Evolutionary conservation across 2,888 invertebrate genomes (phyloP).

Genomic region (Harpalus rufipes): DNA sequence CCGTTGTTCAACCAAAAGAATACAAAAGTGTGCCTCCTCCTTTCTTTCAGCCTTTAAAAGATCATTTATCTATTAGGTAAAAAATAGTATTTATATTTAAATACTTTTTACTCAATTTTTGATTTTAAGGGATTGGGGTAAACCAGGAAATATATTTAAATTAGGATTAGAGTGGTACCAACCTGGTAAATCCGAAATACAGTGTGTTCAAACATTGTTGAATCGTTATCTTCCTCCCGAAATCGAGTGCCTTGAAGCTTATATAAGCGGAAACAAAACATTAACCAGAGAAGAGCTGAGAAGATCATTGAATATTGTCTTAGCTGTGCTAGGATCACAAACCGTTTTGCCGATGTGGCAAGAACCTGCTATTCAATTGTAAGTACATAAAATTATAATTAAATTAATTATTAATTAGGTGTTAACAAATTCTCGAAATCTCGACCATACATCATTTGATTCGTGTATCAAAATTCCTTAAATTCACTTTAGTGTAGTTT

Average conservation of each 20-base stretch:
- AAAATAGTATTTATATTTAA: not conserved
- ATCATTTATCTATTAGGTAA: slow-evolving; percentile 84
- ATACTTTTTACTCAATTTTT: slow-evolving; percentile 9
- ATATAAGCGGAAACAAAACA: slow-evolving; percentile 78
- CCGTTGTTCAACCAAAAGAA: slow-evolving; percentile 82
- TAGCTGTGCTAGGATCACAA: slow-evolving; percentile 83
- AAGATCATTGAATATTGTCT: slow-evolving; percentile 83
- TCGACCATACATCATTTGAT: no score
- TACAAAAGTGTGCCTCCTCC: slow-evolving; percentile 81
- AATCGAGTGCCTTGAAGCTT: slow-evolving; percentile 80
- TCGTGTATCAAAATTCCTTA: no score
- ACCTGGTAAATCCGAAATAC: slow-evolving; percentile 85
- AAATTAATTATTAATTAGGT: no score
- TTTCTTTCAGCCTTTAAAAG: slow-evolving; percentile 82
- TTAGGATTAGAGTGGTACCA: slow-evolving; percentile 88
- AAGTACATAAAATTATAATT: slow-evolving; percentile 71
- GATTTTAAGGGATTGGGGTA: slow-evolving; percentile 87
- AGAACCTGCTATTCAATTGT: slow-evolving; percentile 81
- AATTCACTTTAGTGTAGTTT: no score
- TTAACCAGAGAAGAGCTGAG: slow-evolving; percentile 84
- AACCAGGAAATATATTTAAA: slow-evolving; percentile 82
- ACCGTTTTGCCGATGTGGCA: slow-evolving; percentile 85
- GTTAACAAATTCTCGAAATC: no score
- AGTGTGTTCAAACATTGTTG: slow-evolving; percentile 83
- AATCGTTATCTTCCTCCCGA: slow-evolving; percentile 84